phyloP scores from a whole-genome alignment of 2,888 invertebrate genomes.

The Drosophila maculinotata region DNA sequence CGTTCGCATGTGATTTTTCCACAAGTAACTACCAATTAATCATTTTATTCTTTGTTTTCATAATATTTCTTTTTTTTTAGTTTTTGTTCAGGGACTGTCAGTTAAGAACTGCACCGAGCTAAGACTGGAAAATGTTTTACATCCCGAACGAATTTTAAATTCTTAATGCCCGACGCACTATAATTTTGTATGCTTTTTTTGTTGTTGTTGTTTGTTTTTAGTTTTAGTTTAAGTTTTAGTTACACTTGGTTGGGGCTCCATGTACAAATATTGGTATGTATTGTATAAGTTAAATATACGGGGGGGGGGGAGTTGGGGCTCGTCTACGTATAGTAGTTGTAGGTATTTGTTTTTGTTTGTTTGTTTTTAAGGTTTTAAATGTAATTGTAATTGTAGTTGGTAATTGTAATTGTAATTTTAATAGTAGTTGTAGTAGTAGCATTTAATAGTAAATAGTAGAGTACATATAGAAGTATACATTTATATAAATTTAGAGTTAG shows the following conservation, averaged over 20 bases:
- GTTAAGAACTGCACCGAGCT: slow-evolving; percentile 30
- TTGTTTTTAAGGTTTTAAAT: slow-evolving; percentile 9
- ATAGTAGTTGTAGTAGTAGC: slow-evolving; percentile 39
- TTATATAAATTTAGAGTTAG: slow-evolving; percentile 62
- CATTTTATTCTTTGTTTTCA: slow-evolving; percentile 3
- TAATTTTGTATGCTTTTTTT: no score
- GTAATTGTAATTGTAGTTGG: slow-evolving; percentile 32
- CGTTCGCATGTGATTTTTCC: slow-evolving; percentile 13
- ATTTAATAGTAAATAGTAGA: slow-evolving; percentile 64
- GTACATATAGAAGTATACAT: slow-evolving; percentile 67
- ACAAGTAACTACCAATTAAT: slow-evolving; percentile 24
- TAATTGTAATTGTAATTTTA: slow-evolving; percentile 54
- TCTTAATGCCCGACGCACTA: slow-evolving; percentile 53
- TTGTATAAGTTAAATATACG: slow-evolving; percentile 53
- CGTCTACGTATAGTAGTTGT: slow-evolving; percentile 32
- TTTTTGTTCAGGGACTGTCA: slow-evolving; percentile 33
- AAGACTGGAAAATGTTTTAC: slow-evolving; percentile 38
- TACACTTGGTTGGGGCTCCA: slow-evolving; percentile 51
- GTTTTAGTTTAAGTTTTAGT: slow-evolving; percentile 30
- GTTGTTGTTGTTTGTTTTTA: not conserved
- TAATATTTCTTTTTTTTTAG: slow-evolving; percentile 1
- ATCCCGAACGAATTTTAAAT: slow-evolving; percentile 53
- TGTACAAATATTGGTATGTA: slow-evolving; percentile 78
- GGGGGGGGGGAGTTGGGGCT: slow-evolving; percentile 3
- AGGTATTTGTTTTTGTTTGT: slow-evolving; percentile 4